Percentiles rank a stretch among this genome's conserved stretches.
Evolutionary conservation across 2,888 invertebrate genomes (phyloP).

Genomic region (Hecatera dysodea): DNA sequence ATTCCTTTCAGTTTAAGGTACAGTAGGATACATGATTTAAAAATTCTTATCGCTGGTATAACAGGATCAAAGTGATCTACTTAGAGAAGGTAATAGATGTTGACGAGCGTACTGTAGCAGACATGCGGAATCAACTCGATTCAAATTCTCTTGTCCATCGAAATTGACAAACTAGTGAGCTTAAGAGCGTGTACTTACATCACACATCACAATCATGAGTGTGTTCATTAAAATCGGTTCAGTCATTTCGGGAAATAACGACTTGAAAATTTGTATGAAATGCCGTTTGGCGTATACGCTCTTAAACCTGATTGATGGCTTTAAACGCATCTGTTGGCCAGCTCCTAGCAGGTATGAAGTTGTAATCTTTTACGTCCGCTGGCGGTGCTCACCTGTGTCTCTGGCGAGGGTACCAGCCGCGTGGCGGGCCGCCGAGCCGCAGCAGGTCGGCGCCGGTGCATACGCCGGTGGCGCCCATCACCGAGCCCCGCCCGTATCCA

Average conservation of each 20-base stretch:
- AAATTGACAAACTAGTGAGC: background rate
- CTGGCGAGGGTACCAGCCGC: conserved; percentile 96
- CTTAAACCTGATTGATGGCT: too few species aligned
- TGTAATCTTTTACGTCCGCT: background rate
- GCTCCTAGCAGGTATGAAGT: background rate
- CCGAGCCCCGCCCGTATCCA: conserved; percentile 89
- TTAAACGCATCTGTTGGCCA: background rate
- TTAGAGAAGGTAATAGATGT: background rate
- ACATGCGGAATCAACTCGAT: too few species aligned
- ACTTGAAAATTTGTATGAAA: too few species aligned
- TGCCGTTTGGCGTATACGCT: too few species aligned
- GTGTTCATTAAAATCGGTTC: too few species aligned
- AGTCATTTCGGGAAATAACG: too few species aligned
- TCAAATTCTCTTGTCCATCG: too few species aligned
- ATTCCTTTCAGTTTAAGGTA: background rate
- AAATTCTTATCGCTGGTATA: background rate
- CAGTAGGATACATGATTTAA: background rate
- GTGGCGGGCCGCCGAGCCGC: conserved; percentile 95
- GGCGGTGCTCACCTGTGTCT: conserved; percentile 87
- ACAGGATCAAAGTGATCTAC: background rate
- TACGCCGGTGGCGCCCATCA: conserved; percentile 87
- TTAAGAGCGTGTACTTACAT: too few species aligned
- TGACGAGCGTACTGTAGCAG: background rate
- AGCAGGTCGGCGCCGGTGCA: conserved; percentile 94
- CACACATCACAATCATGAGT: too few species aligned